Evolutionary conservation across 2,888 invertebrate genomes (phyloP), one percentile per base, ranked within the genome.

Genomic region (Lobophora halterata): DNA sequence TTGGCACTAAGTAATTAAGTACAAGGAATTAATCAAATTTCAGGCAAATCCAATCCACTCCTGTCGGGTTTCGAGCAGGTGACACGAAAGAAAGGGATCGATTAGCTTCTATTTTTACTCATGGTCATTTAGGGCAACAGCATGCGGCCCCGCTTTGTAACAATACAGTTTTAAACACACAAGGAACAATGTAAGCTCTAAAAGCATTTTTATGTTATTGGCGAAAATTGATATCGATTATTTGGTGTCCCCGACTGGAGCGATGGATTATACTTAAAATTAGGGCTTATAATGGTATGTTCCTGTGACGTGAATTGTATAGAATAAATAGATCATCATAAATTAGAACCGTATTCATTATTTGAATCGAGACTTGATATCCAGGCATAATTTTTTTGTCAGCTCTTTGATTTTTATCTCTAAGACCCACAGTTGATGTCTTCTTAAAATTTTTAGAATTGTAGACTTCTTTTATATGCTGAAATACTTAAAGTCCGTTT

Each of bases 71-170:
- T 68, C 62, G 64, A 74, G 56, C 72, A 71, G 72, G 69, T 83
- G 82, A 83, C 85, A 79, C 78, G 68, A 75, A 79, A 82, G 78
- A 78, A 71, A 69, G 74, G 50, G 74, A 86, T 86, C 86, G 86
- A 86, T 87, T 80, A 77, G 70, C 70, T 77, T 83, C 86, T 87
- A 87, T 87, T 85, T 86, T 80, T 85, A 85, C 70, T 61, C 73
- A 55, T 65, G 68, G 67, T 69, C 62, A 70, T 68, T 54, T 52
- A 60, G 63, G 61, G 56, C 64, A 62, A 52, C 53, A 55, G 55
- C 57, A 59, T 57, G 51, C 53, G 37, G 42, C 31, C 29, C 18
- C 39, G 35, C 34, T 32, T 49, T 46, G 44, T 46, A 46, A 35
- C 39, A 46, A 46, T 23, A 20, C 31, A 29, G 30, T 42, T 44